Evolutionary conservation across 2,113 vertebrate species (phyloP).

Genomic region (Amblyornis subalaris): DNA sequence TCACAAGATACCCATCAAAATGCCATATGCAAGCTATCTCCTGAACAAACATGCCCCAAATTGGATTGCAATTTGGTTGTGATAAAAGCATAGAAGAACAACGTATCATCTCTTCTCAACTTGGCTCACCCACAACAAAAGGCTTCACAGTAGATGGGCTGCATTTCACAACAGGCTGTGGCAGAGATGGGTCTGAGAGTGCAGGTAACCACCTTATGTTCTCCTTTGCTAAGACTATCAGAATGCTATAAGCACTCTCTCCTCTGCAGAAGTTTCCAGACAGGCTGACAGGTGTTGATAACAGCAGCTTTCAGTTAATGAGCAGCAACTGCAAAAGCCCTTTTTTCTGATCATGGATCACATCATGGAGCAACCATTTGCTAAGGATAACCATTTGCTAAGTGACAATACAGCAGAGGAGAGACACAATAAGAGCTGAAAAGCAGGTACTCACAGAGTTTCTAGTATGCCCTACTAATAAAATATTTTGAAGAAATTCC

Average conservation of each 20-base stretch:
- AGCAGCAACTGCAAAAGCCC: conserved; percentile 24
- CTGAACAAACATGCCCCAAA: neutral
- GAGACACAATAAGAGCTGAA: neutral
- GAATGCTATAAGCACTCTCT: neutral
- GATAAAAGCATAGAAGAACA: neutral
- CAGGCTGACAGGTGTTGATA: neutral
- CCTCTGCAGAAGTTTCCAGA: neutral
- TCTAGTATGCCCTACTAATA: neutral
- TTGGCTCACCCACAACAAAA: neutral
- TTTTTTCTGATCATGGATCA: neutral
- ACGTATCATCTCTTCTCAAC: neutral
- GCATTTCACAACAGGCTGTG: neutral
- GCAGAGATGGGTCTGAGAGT: neutral
- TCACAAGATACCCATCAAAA: neutral
- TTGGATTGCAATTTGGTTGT: neutral
- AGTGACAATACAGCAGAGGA: neutral
- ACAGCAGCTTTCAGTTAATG: neutral
- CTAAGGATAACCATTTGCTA: too few species aligned
- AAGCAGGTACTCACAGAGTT: neutral
- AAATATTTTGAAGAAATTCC: neutral
- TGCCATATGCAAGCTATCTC: neutral
- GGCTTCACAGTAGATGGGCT: neutral
- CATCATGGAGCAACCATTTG: neutral
- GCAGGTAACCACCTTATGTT: neutral
- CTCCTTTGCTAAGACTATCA: neutral